Evolutionary conservation across 1,140 invertebrate genomes (phyloP), one percentile per base, ranked within the genome.

Genomic region (Nasonia vitripennis): DNA sequence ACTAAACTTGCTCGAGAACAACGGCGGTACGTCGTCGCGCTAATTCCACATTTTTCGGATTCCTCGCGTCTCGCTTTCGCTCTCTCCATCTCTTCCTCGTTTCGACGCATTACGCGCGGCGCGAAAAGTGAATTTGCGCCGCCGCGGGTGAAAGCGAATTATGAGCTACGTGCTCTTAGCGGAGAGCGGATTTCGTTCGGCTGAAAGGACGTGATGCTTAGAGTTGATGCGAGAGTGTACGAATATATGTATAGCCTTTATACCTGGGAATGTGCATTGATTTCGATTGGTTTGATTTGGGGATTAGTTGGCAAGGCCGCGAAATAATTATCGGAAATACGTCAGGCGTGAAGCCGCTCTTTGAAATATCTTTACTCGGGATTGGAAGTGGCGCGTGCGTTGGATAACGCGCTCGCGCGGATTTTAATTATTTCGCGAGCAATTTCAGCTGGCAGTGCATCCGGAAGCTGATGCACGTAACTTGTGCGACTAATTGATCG

Each of bases 131-230:
- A 34, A 71, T 71, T 71, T 71, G 23, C 70, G 23, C 31, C 70
- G 17, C 70, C 10, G 70, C 27, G 23, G 20, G 70, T 71, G 70
- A 71, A 71, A 71, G 70, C 70, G 70, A 71, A 71, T 71, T 77
- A 41, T 62, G 55, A 62, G 20, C 55, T 62, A 62, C 55, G 17
- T n/a, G 20, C 55, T n/a, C 55, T 20, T 14, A 14, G 55, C 55
- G 55, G 55, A 62, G 55, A 62, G 17, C 17, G 17, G 55, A 62
- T 62, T 62, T 62, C 55, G 20, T 17, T 17, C 55, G 17, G 20
- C 55, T n/a, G 55, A 20, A n/a, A n/a, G n/a, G 55, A 62, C 14
- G 55, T 3, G 17, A n/a, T 17, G 55, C 55, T 62, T 62, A n/a
- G 34, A 37, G 17, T 20, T n/a, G 6, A 7, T 62, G 55, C 55